Conservation (phyloP, 1,140 invertebrate genomes). For the Drosophila lacteicornis region DNA sequence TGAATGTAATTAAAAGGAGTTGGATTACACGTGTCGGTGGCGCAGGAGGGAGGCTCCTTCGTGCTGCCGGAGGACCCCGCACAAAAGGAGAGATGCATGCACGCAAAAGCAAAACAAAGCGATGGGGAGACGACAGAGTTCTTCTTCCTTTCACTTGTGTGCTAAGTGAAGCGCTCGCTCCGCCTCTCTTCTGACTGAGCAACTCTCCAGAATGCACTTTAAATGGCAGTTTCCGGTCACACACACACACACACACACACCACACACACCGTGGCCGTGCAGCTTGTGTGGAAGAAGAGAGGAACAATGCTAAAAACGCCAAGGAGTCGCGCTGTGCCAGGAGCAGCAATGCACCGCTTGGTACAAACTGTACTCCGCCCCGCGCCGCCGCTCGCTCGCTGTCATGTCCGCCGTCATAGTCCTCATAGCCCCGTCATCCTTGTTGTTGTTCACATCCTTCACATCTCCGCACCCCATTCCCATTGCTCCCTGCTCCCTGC, state of each 20-base stretch:
- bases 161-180: constrained; percentile 62
- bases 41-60: constrained; percentile 1
- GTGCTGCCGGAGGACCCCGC: constrained; percentile 4
- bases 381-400: constrained; percentile 32
- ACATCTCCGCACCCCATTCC: constrained; percentile 6
- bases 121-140: constrained; percentile 30
- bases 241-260: constrained; percentile 47
- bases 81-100: constrained; percentile 56
- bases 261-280: constrained; percentile 32
- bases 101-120: constrained; percentile 44
- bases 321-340: constrained; percentile 81
- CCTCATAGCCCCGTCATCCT: constrained; percentile 40
- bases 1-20: constrained; percentile 83
- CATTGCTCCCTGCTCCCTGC: constrained; percentile 1
- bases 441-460: constrained; percentile 43
- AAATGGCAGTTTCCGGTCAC: constrained; percentile 85
- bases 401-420: constrained; percentile 70
- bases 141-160: constrained; percentile 69
- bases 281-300: constrained; percentile 51
- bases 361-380: constrained; percentile 79
- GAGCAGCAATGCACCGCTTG: constrained; percentile 78
- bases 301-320: constrained; percentile 74
- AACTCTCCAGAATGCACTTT: constrained; percentile 82
- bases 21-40: constrained; percentile 70
- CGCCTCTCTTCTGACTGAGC: constrained; percentile 51